Base-by-base conservation (phyloP, 2,888 invertebrate species). In the Cataglyphis albicans region DNA sequence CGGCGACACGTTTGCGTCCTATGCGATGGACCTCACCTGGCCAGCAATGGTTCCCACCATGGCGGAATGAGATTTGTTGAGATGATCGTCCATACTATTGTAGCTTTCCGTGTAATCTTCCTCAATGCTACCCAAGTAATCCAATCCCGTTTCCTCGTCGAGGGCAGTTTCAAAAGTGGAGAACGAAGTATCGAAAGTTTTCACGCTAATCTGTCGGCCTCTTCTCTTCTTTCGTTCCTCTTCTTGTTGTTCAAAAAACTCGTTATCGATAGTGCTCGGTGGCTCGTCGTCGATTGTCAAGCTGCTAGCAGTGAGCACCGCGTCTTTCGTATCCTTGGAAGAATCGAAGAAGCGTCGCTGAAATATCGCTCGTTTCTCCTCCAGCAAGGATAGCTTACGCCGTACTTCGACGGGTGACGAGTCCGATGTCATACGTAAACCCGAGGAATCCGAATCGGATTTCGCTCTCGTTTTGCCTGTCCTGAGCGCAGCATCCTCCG, bases 141-240 rank as follows among this genome's bases (percentile, higher is more conserved):
- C 93, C 32, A 92, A 84, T 0, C 92, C 93, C 7, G 92, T 90
- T 65, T 91, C 93, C 74, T 93, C 93, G 91, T 94, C 93, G 86
- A 93, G 93, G n/a, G 93, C 92, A 5, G 92, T 92, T 82, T 92
- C 94, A 88, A 94, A 92, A 15, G 93, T 93, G 29, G 94, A 93
- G 83, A 94, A 94, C 3, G 93, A n/a, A n/a, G n/a, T 92, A 73
- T 94, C 94, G 86, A 94, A 93, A 65, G 92, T 94, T 25, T 90
- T 89, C 21, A 94, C 94, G 84, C 93, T 94, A 64, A 94, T 93
- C 32, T 91, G 91, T 7, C 93, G 88, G 3, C 91, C 91, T 1
- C n/a, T 52, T n/a, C 59, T 90, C 75, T 89, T 91, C 52, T 85
- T 89, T 38, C 48, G 86, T 0, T 29, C 41, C 18, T 41, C 68